phyloP scores from a whole-genome alignment of 1,140 invertebrate genomes.

The Eulimnadia texana region DNA sequence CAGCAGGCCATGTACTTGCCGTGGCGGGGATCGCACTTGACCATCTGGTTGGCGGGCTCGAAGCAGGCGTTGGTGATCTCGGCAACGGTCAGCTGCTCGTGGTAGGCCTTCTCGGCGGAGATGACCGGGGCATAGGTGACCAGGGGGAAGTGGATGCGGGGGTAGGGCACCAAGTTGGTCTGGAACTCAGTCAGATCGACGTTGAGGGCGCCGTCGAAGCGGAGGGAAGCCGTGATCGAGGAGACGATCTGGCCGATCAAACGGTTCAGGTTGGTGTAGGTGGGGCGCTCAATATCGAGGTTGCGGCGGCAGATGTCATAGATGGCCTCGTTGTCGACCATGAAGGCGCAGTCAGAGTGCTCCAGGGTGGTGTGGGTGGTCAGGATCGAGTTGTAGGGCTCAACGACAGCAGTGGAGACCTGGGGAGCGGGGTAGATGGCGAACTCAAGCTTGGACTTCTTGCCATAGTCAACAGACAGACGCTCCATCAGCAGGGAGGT shows the following conservation, averaged over 20 bases:
- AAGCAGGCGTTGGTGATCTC: slow-evolving; percentile 84
- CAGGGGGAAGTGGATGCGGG: slow-evolving; percentile 66
- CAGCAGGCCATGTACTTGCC: slow-evolving; percentile 84
- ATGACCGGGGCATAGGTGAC: slow-evolving; percentile 74
- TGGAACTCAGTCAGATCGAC: slow-evolving; percentile 78
- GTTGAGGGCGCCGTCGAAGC: slow-evolving; percentile 77
- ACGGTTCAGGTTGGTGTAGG: slow-evolving; percentile 62
- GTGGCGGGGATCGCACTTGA: slow-evolving; percentile 77
- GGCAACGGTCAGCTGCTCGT: slow-evolving; percentile 62
- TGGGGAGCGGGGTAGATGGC: slow-evolving; percentile 80
- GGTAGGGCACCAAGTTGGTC: slow-evolving; percentile 72
- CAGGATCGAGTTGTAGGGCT: slow-evolving; percentile 73
- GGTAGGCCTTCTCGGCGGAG: slow-evolving; percentile 72
- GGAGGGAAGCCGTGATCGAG: slow-evolving; percentile 70
- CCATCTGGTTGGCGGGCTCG: slow-evolving; percentile 80
- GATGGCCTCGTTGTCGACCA: slow-evolving; percentile 60
- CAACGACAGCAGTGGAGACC: slow-evolving; percentile 63
- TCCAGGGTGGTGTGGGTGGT: slow-evolving; percentile 68
- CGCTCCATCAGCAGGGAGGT: slow-evolving; percentile 75
- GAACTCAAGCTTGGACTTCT: slow-evolving; percentile 79
- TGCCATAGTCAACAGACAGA: slow-evolving; percentile 74
- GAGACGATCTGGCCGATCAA: slow-evolving; percentile 74
- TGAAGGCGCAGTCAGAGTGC: slow-evolving; percentile 69
- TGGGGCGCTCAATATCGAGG: slow-evolving; percentile 70
- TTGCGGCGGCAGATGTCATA: slow-evolving; percentile 82